Evolutionary conservation across 2,797 vertebrate genomes (phyloP).

Genomic region (Pteropus rufus): DNA sequence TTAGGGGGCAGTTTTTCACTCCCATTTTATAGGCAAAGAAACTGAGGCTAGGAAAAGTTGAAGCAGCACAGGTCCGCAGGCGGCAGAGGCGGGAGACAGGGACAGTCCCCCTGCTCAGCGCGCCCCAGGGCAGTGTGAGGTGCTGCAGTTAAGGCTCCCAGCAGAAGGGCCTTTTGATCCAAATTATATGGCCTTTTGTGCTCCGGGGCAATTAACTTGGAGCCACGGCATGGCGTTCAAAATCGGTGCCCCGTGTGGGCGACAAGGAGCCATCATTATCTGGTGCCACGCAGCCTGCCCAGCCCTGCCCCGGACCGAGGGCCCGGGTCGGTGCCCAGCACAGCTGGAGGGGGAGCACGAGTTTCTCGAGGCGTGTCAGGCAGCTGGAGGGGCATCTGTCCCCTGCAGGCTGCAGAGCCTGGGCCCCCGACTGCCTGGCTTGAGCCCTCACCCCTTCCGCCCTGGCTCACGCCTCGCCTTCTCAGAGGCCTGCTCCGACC

Average conservation of each 20-base stretch:
- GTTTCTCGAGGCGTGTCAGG: background rate
- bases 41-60: background rate
- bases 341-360: background rate
- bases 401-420: background rate
- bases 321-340: background rate
- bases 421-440: background rate
- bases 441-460: background rate
- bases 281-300: slow-evolving; percentile 61
- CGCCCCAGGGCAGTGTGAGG: background rate
- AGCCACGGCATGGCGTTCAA: slow-evolving; percentile 68
- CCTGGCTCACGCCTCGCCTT: background rate
- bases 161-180: slow-evolving; percentile 72
- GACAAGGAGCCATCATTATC: slow-evolving; percentile 42
- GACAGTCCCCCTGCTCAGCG: background rate
- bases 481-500: background rate
- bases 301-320: background rate
- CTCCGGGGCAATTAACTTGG: slow-evolving; percentile 71
- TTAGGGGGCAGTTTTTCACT: background rate
- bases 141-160: slow-evolving; percentile 53
- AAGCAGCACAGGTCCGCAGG: background rate
- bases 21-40: background rate
- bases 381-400: background rate
- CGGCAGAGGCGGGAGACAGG: background rate
- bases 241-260: background rate
- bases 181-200: slow-evolving; percentile 74